Evolutionary conservation across 2,113 vertebrate species (phyloP).

Genomic region (Crotalus helleri): DNA sequence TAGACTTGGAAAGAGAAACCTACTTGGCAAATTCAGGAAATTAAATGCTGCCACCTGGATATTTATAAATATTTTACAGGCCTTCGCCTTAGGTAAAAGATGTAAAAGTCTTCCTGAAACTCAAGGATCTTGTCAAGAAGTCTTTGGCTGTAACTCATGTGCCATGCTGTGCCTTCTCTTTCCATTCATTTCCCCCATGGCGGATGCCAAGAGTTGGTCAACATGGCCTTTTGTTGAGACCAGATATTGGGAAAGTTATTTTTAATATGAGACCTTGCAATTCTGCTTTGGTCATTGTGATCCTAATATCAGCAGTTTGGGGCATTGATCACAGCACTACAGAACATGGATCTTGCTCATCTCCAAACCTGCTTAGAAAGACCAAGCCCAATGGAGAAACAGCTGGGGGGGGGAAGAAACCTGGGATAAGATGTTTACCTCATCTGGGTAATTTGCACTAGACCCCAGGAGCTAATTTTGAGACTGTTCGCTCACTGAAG

Average conservation of each 20-base stretch:
- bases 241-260: not conserved
- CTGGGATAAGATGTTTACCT: not conserved
- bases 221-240: not conserved
- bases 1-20: not conserved
- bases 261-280: not conserved
- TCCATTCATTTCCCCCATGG: not conserved
- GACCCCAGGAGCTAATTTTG: not conserved
- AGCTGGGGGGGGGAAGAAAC: too few relatives aligned
- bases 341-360: not conserved
- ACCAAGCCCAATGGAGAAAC: not conserved
- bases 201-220: not conserved
- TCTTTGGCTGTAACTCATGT: not conserved
- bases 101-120: not conserved
- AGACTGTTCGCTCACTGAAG: not conserved
- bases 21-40: not conserved
- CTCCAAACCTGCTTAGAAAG: not conserved
- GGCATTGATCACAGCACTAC: not conserved
- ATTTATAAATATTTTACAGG: not conserved
- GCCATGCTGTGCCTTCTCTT: not conserved
- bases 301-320: not conserved
- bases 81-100: too few relatives aligned
- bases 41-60: not conserved
- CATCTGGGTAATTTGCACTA: not conserved
- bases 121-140: not conserved
- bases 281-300: not conserved